Percentiles rank a stretch among this genome's conserved stretches.
Conservation (phyloP, 1,140 invertebrate species). For the Mizuhopecten yessoensis region DNA sequence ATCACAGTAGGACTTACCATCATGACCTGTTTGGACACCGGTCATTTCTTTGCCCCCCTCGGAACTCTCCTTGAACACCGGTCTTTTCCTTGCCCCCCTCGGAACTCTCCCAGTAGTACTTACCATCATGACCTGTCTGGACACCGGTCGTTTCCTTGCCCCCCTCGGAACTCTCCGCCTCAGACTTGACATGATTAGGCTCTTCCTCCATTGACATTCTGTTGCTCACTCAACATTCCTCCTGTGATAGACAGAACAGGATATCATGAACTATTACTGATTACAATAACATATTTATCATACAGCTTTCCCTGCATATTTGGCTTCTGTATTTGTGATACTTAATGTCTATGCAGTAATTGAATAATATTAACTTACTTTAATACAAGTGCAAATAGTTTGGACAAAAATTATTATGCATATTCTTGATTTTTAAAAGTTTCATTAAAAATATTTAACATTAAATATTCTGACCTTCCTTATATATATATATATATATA, state of each 20-base stretch:
- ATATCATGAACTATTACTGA: neutral
- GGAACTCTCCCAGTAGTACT: neutral
- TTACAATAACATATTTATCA: no score
- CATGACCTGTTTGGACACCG: neutral
- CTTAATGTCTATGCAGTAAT: no score
- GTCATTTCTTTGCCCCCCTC: neutral
- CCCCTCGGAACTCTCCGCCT: constrained; percentile 14
- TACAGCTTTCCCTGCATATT: no score
- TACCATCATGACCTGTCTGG: constrained; percentile 1
- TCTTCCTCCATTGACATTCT: constrained; percentile 23
- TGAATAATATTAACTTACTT: no score
- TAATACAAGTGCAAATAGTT: no score
- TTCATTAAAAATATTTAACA: neutral
- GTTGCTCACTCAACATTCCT: constrained; percentile 29
- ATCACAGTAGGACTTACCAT: neutral
- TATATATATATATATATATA: neutral
- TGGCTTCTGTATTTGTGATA: no score
- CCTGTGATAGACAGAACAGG: neutral
- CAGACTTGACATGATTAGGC: constrained; percentile 25
- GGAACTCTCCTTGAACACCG: neutral
- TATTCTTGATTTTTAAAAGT: neutral
- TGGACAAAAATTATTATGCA: no score
- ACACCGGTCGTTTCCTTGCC: constrained; percentile 6
- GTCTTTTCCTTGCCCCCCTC: neutral
- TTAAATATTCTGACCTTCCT: neutral